phyloP scores from a whole-genome alignment of 2,113 vertebrate species.

The Marmota flaviventris region DNA sequence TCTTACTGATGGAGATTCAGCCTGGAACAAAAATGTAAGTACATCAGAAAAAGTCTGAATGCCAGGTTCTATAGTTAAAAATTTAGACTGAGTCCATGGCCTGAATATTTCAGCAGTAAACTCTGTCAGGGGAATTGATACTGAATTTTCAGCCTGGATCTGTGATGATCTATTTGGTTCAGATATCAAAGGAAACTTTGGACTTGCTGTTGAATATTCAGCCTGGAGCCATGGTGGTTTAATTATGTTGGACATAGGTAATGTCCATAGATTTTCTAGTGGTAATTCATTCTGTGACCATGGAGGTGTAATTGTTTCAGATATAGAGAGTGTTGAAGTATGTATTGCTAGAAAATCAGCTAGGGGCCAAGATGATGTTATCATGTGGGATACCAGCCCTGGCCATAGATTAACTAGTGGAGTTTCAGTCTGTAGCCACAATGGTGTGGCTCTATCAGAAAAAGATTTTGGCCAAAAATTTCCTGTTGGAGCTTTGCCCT shows the following conservation, averaged over 20 bases:
- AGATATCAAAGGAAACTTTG: too few relatives aligned
- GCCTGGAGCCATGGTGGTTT: neutral
- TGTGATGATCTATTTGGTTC: rapidly evolving
- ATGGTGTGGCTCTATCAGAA: too few relatives aligned
- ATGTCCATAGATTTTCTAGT: neutral
- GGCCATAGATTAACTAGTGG: too few relatives aligned
- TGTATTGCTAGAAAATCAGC: neutral
- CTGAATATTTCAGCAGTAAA: neutral
- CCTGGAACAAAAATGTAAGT: neutral
- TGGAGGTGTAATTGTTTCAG: neutral
- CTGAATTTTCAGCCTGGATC: neutral
- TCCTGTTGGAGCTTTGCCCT: too few relatives aligned
- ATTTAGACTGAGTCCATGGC: neutral
- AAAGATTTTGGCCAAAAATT: too few relatives aligned
- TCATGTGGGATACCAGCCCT: neutral
- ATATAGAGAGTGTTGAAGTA: neutral
- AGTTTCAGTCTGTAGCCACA: neutral
- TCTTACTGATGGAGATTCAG: neutral
- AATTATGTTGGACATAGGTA: rapidly evolving
- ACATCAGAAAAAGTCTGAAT: neutral
- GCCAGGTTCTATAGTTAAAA: neutral
- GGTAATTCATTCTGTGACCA: neutral
- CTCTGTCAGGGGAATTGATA: neutral
- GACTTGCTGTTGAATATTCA: neutral
- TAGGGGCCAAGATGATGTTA: neutral